Evolutionary conservation across 1,140 invertebrate species (phyloP), one percentile per base, ranked within the genome.

Genomic region (Cylas formicarius): DNA sequence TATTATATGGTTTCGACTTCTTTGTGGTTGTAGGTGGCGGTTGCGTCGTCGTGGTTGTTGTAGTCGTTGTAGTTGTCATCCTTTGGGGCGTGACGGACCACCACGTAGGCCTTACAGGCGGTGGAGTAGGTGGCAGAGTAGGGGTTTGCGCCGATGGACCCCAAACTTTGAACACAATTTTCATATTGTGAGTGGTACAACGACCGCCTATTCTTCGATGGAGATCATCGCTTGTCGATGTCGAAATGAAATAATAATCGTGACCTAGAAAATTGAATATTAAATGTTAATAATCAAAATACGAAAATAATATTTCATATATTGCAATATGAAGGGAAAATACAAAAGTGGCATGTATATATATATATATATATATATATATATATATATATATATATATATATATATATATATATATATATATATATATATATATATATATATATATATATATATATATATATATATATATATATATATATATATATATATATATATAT

Each of bases 211-310:
- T 88, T 55, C 88, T 80, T 61, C 88, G 77, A 64, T 94, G 86
- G 53, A 93, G 69, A 62, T 92, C 89, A 61, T 92, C 87, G 65
- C 86, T 86, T 48, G 87, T 90, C 36, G 90, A 93, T 46, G 90
- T 89, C 18, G 82, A 92, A 70, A 95, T 94, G 71, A 95, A 94
- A 68, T 92, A 95, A 67, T 95, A 95, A 68, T 94, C 90, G 65
- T 90, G 87, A 44, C 91, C 90, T 48, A 22, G 2, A 43, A 36
- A n/a, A n/a, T n/a, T n/a, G n/a, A n/a, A n/a, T n/a, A n/a, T n/a
- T n/a, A n/a, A n/a, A n/a, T n/a, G n/a, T n/a, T n/a, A n/a, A n/a
- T n/a, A n/a, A n/a, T n/a, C n/a, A n/a, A n/a, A n/a, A n/a, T n/a
- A n/a, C n/a, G n/a, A n/a, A n/a, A n/a, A n/a, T n/a, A n/a, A n/a